These are phyloP conservation scores for Thamnophis sirtalis DNA, from an alignment of 2,113 vertebrate species.

Conservation along the genomic window DNA sequence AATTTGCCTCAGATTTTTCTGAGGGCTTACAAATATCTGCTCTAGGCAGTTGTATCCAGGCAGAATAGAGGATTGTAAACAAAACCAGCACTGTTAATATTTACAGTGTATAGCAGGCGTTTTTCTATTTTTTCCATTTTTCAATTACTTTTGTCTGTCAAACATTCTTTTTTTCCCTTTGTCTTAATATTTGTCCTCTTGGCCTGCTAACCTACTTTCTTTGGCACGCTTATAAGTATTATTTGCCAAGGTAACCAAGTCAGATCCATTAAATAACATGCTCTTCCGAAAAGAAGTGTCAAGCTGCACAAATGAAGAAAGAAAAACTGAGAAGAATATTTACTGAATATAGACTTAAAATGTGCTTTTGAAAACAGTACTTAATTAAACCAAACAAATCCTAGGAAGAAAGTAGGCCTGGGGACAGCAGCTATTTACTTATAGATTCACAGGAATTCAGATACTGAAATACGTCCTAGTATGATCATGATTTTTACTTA, in stretches of 20 bases:
- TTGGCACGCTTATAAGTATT: conserved; percentile 41
- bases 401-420: conserved; percentile 11
- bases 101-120: conserved; percentile 35
- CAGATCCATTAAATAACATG: conserved; percentile 43
- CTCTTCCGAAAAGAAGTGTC: conserved; percentile 30
- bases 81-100: conserved; percentile 49
- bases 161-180: conserved; percentile 22
- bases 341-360: conserved; percentile 41
- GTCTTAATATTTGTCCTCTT: conserved; percentile 43
- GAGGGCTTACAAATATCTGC: background rate
- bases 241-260: conserved; percentile 60
- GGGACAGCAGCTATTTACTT: background rate
- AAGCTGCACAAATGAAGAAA: conserved; percentile 39
- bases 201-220: conserved; percentile 52
- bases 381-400: conserved; percentile 23
- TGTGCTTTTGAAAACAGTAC: conserved; percentile 12
- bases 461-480: background rate
- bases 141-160: conserved; percentile 61
- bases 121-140: conserved; percentile 15
- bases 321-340: conserved; percentile 5
- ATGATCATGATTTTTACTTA: background rate
- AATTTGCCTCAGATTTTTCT: conserved; percentile 20
- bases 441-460: background rate
- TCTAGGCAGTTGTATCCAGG: conserved; percentile 39
- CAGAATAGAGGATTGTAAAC: conserved; percentile 45